Conservation (phyloP, 2,797 vertebrate species). For the Myotis daubentonii region DNA sequence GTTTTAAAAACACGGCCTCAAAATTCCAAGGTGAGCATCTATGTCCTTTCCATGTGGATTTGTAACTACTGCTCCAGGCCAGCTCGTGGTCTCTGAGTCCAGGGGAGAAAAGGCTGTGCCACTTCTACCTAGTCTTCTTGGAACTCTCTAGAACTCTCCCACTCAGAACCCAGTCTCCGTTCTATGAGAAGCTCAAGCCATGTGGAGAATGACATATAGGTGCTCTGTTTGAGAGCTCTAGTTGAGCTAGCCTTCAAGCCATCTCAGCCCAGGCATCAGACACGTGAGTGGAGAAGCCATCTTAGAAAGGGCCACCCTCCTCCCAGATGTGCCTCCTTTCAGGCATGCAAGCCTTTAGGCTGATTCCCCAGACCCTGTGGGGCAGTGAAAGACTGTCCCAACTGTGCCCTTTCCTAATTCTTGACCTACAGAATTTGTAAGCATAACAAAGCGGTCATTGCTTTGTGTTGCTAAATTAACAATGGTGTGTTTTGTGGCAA, state of each 20-base stretch:
- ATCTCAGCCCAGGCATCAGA: background rate
- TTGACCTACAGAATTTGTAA: background rate
- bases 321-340: background rate
- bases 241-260: background rate
- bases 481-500: background rate
- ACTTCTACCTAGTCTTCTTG: background rate
- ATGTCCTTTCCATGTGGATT: background rate
- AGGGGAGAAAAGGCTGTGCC: background rate
- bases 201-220: background rate
- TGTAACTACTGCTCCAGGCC: background rate
- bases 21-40: background rate
- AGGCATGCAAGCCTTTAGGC: background rate
- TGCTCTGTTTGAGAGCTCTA: background rate
- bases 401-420: background rate
- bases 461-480: background rate
- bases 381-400: background rate
- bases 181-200: background rate
- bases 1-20: background rate
- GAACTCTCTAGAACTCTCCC: background rate
- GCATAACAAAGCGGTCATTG: background rate
- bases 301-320: background rate
- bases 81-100: background rate
- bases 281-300: background rate
- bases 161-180: background rate
- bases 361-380: background rate